These are phyloP conservation scores for Agrochola circellaris DNA, from an alignment of 2,888 invertebrate species.

Conservation along the genomic window DNA sequence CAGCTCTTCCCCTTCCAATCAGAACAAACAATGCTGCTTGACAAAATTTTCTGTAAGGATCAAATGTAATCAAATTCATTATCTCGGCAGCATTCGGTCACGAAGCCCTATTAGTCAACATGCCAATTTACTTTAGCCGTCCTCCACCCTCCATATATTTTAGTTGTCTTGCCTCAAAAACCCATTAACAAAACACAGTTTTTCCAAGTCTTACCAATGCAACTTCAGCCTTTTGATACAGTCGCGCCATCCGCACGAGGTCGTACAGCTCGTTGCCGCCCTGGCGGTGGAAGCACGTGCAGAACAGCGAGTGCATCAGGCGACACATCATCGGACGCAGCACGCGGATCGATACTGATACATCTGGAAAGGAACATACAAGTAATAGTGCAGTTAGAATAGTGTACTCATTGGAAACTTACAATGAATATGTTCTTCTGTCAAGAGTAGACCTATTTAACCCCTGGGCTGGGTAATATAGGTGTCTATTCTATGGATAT, in stretches of 20 bases:
- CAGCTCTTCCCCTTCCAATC: not conserved
- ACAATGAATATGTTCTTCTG: too few relatives aligned
- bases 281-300: constrained; percentile 92
- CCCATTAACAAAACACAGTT: not conserved
- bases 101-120: not conserved
- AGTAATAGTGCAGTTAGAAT: not conserved
- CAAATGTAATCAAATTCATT: not conserved
- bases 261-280: constrained; percentile 90
- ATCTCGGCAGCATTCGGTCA: not conserved
- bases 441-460: too few relatives aligned
- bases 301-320: constrained; percentile 93
- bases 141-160: too few relatives aligned
- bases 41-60: not conserved
- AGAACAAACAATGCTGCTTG: not conserved
- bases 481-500: too few relatives aligned
- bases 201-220: constrained; percentile 81
- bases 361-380: constrained; percentile 88
- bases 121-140: not conserved
- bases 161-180: not conserved
- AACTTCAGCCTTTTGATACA: constrained; percentile 93
- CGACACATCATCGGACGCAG: constrained; percentile 92
- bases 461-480: too few relatives aligned
- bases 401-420: too few relatives aligned
- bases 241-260: constrained; percentile 91
- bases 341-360: constrained; percentile 93